Percentiles rank a stretch among this genome's conserved stretches.
These are phyloP conservation scores for Tetanocera ferruginea DNA, from an alignment of 2,888 invertebrate genomes.

Conservation along the genomic window DNA sequence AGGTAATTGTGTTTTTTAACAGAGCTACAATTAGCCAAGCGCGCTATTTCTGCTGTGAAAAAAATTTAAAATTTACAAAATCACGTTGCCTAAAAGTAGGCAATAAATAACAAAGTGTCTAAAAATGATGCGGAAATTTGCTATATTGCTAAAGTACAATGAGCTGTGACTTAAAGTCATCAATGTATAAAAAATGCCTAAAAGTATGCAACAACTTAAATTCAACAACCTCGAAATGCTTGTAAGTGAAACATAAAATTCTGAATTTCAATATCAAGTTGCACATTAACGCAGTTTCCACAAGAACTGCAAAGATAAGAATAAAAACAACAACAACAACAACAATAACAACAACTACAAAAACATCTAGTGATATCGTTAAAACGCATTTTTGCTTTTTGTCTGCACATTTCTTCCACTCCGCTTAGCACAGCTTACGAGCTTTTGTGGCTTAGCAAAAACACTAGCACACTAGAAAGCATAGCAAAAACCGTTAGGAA, in stretches of 20 bases:
- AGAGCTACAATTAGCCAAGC: no score
- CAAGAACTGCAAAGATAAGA: background rate
- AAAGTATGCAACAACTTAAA: background rate
- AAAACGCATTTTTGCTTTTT: conserved; percentile 23
- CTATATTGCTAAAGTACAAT: background rate
- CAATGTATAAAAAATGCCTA: background rate
- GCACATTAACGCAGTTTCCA: background rate
- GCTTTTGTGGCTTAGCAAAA: background rate
- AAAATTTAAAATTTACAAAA: background rate
- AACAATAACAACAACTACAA: background rate
- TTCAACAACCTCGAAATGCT: background rate
- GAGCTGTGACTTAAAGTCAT: background rate
- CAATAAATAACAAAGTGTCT: background rate
- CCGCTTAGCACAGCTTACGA: background rate
- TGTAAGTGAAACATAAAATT: background rate
- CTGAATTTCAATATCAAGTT: background rate
- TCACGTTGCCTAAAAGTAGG: background rate
- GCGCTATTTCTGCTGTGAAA: background rate
- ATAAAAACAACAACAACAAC: background rate
- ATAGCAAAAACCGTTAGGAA: background rate
- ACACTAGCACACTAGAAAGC: background rate
- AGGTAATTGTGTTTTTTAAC: background rate
- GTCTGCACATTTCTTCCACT: background rate
- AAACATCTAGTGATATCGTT: conserved; percentile 25
- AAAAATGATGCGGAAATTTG: background rate